Evolutionary conservation across 2,797 vertebrate genomes (phyloP).

Genomic region (Catostomus latipinnis): DNA sequence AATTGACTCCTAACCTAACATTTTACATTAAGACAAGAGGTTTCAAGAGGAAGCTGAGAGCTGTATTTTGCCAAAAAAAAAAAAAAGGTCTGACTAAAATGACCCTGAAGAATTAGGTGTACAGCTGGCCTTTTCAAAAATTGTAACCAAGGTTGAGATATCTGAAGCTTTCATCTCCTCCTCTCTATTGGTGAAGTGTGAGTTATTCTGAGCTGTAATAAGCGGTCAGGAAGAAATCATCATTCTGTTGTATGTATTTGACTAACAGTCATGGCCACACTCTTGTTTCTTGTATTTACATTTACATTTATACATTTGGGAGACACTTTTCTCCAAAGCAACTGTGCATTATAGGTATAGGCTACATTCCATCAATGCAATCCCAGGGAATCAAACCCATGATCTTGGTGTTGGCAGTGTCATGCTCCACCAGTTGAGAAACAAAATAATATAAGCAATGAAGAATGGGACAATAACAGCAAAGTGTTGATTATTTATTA

Average conservation of each 20-base stretch:
- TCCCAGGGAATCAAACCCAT: no score
- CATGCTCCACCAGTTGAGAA: no score
- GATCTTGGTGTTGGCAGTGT: no score
- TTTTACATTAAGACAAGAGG: slow-evolving; percentile 10
- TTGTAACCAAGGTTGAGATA: background rate
- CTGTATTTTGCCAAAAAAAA: background rate
- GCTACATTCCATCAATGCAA: no score
- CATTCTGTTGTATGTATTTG: background rate
- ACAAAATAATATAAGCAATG: no score
- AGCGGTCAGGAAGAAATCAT: background rate
- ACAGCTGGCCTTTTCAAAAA: background rate
- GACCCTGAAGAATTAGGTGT: background rate
- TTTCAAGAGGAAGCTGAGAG: slow-evolving; percentile 2
- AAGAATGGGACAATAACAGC: background rate
- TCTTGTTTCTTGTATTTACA: no score
- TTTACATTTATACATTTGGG: no score
- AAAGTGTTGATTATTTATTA: background rate
- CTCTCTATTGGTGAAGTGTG: background rate
- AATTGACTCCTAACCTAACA: slow-evolving; percentile 15
- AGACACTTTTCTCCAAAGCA: no score
- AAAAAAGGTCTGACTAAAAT: background rate
- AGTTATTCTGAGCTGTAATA: slow-evolving; percentile 1
- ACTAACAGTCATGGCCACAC: background rate
- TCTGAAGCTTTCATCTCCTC: background rate
- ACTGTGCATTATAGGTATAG: no score